Evolutionary conservation across 1,140 invertebrate species (phyloP).

Genomic region (Psix sp.): DNA sequence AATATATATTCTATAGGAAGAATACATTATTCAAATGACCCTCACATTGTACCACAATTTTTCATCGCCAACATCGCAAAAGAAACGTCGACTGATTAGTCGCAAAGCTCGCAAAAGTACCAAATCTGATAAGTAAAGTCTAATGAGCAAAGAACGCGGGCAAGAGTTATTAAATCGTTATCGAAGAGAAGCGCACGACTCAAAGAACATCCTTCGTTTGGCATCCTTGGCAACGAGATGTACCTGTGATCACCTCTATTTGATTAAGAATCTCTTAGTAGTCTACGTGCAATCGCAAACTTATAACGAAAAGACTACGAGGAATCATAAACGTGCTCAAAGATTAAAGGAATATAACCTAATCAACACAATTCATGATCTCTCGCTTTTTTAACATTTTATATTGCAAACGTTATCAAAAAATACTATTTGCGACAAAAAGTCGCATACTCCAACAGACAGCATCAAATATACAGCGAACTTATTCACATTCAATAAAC

Average conservation of each 20-base stretch:
- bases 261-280: constrained; percentile 53
- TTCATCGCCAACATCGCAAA: too few relatives aligned
- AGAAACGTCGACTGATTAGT: too few relatives aligned
- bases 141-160: constrained; percentile 34
- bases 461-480: too few relatives aligned
- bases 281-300: constrained; percentile 11
- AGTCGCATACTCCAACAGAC: too few relatives aligned
- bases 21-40: too few relatives aligned
- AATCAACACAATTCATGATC: constrained; percentile 4
- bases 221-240: constrained; percentile 27
- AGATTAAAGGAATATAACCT: constrained; percentile 48
- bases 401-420: too few relatives aligned
- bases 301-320: constrained; percentile 7
- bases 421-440: too few relatives aligned
- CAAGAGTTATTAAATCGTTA: constrained; percentile 50
- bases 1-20: constrained; percentile 25
- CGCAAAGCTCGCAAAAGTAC: too few relatives aligned
- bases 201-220: constrained; percentile 47
- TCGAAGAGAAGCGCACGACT: constrained; percentile 35
- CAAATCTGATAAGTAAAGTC: too few relatives aligned
- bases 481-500: too few relatives aligned
- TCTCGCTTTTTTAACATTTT: not conserved
- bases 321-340: constrained; percentile 8
- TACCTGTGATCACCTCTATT: constrained; percentile 53
- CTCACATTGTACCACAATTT: too few relatives aligned